Evolutionary conservation across 1,140 invertebrate species (phyloP), one percentile per base, ranked within the genome.

Genomic region (Hycleus cichorii): DNA sequence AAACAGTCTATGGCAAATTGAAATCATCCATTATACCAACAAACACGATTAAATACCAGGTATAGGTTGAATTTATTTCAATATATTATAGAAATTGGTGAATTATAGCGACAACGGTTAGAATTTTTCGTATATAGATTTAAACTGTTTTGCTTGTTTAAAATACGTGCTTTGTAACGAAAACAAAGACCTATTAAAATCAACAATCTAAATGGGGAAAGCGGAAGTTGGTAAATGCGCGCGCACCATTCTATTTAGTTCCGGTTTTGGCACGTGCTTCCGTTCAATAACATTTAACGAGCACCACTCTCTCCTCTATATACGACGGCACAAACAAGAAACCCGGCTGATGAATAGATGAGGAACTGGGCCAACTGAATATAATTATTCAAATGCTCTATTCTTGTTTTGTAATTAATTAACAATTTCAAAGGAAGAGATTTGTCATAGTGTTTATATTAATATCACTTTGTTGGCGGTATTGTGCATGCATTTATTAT

Each of bases 201-300:
- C 57, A 39, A 58, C 51, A 44, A 52, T 52, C 42, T 56, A 27
- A 11, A 56, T 32, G 7, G 32, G 32, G 32, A 5, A 32, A 32
- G 2, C 7, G 32, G 53, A 47, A 51, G 51, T 53, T 53, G 45
- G 58, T 50, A 60, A 27, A 40, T 60, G 58, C 58, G 58, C 52
- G 51, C 58, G 58, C 58, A 54, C 11, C 39, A 40, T 48, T 39
- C 51, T 56, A 46, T 50, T 60, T 56, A 56, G 51, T 60, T 60
- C 58, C 58, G 58, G 52, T 42, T 55, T 47, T 44, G 55, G 58
- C 58, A 60, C 58, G 58, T 60, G 58, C 58, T 60, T 60, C 58
- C 52, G 58, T 54, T 60, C 58, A 56, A 60, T 60, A 60, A 55
- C 58, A 42, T 56, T 60, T 49, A 57, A 32, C 52, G 52, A 7